Evolutionary conservation across 2,888 invertebrate species (phyloP), one percentile per base, ranked within the genome.

Genomic region (Chaetogeoica ovagalla): DNA sequence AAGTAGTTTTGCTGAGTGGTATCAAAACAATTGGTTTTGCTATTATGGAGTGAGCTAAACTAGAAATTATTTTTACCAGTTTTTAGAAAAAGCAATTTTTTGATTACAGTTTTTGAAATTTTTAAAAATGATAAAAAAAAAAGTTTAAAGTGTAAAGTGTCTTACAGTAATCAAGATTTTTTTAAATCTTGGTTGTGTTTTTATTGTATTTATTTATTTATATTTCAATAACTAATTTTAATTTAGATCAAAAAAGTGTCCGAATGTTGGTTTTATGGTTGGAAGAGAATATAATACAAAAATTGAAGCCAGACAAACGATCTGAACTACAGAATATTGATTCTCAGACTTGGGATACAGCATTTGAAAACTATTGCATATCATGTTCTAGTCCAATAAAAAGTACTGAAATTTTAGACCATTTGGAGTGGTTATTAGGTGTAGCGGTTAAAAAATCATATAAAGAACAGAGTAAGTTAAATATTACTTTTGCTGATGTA

Each of bases 231-330:
- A 7, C 15, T 55, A 57, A 71, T 43, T 63, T 66, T 1, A 19
- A 66, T 88, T 5, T 86, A 97, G 97, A 96, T 88, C 90, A 91
- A 83, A 90, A 90, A 82, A 91, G 93, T 84, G 93, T 94, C 85
- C 90, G 94, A 72, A 93, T 91, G 85, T 88, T 95, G 39, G 89
- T 97, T 37, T 87, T 93, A 1, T 98, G 97, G 98, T 86, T 98
- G 77, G 98, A 98, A 87, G 94, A 96, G 85, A 95, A 96, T 86
- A 95, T 95, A 87, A 95, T 98, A 83, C 91, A 96, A 17, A 91
- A 92, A 83, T 95, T 95, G 84, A 92, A 92, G 85, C 92, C 94
- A 81, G 94, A 95, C 85, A 93, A 94, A 83, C 88, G 95, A 17
- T 90, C 89, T 83, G 89, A 88, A 0, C 86, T 98, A n/a, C 89